Evolutionary conservation across 2,797 vertebrate species (phyloP).

Genomic region (Microhierax caerulescens): DNA sequence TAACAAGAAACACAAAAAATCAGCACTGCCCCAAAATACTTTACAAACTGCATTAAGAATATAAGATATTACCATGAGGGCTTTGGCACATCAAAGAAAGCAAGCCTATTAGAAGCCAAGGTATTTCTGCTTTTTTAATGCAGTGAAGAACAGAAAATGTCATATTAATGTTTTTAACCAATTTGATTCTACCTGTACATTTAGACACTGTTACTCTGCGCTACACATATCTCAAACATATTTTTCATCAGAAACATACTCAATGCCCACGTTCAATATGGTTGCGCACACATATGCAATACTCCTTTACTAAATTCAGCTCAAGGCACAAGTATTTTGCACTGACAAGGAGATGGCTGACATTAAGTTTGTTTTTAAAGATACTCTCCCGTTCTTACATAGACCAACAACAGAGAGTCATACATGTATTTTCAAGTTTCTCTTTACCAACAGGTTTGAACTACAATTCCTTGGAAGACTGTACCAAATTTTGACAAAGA

Average conservation of each 20-base stretch:
- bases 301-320: neutral
- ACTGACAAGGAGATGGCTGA: neutral
- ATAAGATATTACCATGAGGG: neutral
- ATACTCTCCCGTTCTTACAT: no score
- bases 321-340: neutral
- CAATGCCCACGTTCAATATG: neutral
- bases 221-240: neutral
- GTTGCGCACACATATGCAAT: neutral
- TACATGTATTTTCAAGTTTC: neutral
- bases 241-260: neutral
- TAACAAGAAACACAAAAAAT: neutral
- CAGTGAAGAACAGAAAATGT: neutral
- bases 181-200: neutral
- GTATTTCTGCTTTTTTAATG: neutral
- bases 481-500: neutral
- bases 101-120: neutral
- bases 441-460: neutral
- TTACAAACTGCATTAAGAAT: neutral
- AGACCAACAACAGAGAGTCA: no score
- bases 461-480: neutral
- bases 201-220: neutral
- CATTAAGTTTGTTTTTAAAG: neutral
- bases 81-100: neutral
- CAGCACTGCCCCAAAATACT: neutral
- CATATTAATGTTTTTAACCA: neutral